Evolutionary conservation across 2,888 invertebrate genomes (phyloP), one percentile per base, ranked within the genome.

Genomic region (Nemoura dubitans): DNA sequence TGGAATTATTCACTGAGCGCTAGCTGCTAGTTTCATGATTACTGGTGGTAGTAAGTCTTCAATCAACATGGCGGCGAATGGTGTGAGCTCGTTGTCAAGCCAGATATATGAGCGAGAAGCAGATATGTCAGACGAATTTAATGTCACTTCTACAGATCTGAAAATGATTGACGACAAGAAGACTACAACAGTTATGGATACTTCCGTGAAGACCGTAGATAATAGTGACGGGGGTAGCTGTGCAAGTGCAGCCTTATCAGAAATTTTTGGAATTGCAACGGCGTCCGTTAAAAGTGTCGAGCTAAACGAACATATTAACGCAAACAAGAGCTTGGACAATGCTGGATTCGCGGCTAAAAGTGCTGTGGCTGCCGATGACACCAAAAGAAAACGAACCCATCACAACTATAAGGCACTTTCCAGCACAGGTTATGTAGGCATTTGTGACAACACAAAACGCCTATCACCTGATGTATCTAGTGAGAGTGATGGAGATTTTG

Each of bases 371-470:
- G 42, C 87, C n/a, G 92, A 92, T 89, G 90, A 90, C 89, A 90
- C 89, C 88, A 93, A 93, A 89, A 92, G 93, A 88, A 92, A 92
- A 88, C 91, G 93, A 89, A 90, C 92, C 89, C 91, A 91, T 89
- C 92, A 92, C 89, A 92, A 92, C 90, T 91, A 91, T 90, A 91
- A 91, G 90, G 93, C 92, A 91, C 91, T 91, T 88, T 91, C 92
- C 89, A 93, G 92, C 91, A 89, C 92, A 90, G 92, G 92, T 91
- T 92, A 89, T 87, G 88, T 88, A 78, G 88, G 86, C 85, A 87
- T 87, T 86, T 86, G 86, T 84, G 88, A 87, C 86, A 87, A 86
- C 86, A 85, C 86, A 83, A 88, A 87, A 86, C 87, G 87, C 26
- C 88, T 86, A 83, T 88, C 88, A 27, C 87, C 87, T 29, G 87